Conservation (phyloP, 2,888 invertebrate genomes). For the Salticus scenicus region DNA sequence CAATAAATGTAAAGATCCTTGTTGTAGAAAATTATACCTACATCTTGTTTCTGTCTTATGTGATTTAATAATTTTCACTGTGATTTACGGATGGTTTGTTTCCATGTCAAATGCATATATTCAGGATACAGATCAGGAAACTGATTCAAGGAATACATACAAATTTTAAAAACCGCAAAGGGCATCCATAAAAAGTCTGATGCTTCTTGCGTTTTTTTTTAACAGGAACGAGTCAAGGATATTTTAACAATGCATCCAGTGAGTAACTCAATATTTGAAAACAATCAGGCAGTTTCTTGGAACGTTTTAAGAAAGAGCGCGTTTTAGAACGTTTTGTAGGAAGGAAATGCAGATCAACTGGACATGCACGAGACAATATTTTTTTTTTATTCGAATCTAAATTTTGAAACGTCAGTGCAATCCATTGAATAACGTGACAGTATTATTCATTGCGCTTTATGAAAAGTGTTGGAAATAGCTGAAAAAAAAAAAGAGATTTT, state of each 20-base stretch:
- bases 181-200: neutral
- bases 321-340: neutral
- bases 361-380: no score
- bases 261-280: neutral
- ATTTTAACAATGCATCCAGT: neutral
- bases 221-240: slow-evolving; percentile 6
- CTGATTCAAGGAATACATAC: neutral
- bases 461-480: no score
- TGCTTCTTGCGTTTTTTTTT: neutral
- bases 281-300: neutral
- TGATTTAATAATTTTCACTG: no score
- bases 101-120: neutral
- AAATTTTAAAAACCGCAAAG: neutral
- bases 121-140: neutral
- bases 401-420: no score
- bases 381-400: no score
- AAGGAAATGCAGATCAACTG: neutral
- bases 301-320: neutral
- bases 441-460: no score
- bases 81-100: neutral
- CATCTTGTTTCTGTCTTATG: no score
- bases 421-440: no score
- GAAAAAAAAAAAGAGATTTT: no score
- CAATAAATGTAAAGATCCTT: no score
- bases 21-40: no score